Percentiles rank a stretch among this genome's conserved stretches.
These are phyloP conservation scores for Macrostomum lignano DNA, from an alignment of 1,140 invertebrate species.

Conservation along the genomic window DNA sequence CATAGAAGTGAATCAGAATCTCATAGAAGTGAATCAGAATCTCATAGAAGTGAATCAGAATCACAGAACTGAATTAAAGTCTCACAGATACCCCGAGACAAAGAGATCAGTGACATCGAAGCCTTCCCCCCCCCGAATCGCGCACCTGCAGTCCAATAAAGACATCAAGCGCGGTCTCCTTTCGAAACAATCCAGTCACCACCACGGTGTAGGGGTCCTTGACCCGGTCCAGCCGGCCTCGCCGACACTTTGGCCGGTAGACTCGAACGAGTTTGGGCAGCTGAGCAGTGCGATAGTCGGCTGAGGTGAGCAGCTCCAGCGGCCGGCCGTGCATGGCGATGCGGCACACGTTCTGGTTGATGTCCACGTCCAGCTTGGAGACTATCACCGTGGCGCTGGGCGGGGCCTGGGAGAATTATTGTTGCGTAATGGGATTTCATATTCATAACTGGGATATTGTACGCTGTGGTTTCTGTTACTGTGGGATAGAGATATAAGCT, in stretches of 20 bases:
- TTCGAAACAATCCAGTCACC: constrained; percentile 41
- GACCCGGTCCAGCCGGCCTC: constrained; percentile 37
- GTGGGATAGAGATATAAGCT: no score
- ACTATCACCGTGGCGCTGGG: no score
- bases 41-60: no score
- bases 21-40: no score
- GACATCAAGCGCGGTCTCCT: constrained; percentile 38
- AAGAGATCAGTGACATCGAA: not conserved
- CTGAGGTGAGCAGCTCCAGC: constrained; percentile 28
- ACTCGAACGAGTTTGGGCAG: constrained; percentile 31
- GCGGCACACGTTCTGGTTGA: constrained; percentile 36
- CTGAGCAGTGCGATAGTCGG: constrained; percentile 27
- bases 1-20: no score
- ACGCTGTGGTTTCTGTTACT: no score
- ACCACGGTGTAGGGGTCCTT: constrained; percentile 36
- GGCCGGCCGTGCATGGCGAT: constrained; percentile 40
- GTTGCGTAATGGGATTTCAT: no score
- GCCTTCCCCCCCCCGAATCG: not conserved
- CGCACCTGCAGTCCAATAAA: constrained; percentile 37
- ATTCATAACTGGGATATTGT: no score
- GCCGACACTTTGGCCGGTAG: constrained; percentile 36
- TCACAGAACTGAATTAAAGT: no score
- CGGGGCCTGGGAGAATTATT: no score
- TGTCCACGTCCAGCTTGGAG: constrained; percentile 42
- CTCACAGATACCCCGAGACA: no score